Base-by-base conservation (phyloP, 2,113 vertebrate species). In the Colossoma macropomum region DNA sequence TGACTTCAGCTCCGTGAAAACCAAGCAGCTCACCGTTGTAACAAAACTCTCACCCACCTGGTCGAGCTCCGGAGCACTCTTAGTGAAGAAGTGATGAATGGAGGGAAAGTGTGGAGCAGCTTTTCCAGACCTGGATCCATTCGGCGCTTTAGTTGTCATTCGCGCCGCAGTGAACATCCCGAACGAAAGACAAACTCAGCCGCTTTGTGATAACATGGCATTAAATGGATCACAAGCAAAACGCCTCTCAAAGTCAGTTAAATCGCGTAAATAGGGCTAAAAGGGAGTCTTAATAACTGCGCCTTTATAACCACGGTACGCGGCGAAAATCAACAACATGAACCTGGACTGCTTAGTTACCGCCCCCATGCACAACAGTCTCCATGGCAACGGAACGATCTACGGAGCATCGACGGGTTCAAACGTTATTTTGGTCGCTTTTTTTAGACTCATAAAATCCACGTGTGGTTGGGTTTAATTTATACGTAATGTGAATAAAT, bases 111-210 rank as follows among this genome's bases (percentile, higher is more conserved):
- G 84, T 30, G 77, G 84, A 66, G 87, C 91, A 76, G 60, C 84
- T 73, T 72, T 87, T n/a, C 75, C 82, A 1, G 4, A 54, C 77
- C 73, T 79, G 75, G 86, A 89, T 89, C 89, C 90, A 90, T 91
- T 60, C 80, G 45, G 15, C 50, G 80, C 78, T 38, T 16, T 56
- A 1, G 13, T 11, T 68, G 45, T 54, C n/a, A 32, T 41, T 68
- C 63, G 30, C 65, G 60, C 21, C 50, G 52, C 71, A 1, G 75
- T 60, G 19, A 80, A 73, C 86, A 85, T 87, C 17, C 68, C 70
- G 48, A 16, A 28, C 54, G 23, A 25, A 52, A 16, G 25, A 23
- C 50, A 17, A 59, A 32, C 48, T 45, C 28, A 8, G 15, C 30
- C 21, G 32, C 1, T 38, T 38, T 23, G 4, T 17, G 21, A 7